Conservation (phyloP, 2,113 vertebrate species). For the Chamaetylas fuelleborni region DNA sequence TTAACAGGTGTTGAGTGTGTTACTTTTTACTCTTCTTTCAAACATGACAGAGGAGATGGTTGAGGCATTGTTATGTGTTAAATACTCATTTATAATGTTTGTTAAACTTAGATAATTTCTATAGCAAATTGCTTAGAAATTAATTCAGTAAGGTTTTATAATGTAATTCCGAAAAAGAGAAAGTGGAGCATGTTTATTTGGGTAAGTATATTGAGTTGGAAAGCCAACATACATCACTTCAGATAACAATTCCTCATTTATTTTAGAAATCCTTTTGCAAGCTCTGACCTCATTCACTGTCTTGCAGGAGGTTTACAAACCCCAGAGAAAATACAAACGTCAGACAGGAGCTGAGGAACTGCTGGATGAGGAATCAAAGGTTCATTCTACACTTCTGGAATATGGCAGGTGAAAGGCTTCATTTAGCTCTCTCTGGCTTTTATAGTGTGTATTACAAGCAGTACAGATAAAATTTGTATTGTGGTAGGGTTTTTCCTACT, state of each 20-base stretch:
- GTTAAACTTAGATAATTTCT: background rate
- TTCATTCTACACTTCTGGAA: constrained; percentile 92
- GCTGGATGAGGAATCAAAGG: constrained; percentile 90
- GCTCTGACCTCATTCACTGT: background rate
- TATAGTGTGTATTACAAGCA: background rate
- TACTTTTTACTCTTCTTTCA: background rate
- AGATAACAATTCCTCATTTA: background rate
- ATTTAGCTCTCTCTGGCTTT: background rate
- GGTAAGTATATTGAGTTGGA: background rate
- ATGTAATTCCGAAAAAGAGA: background rate
- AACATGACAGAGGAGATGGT: background rate
- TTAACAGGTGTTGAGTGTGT: background rate
- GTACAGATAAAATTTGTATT: background rate
- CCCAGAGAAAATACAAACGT: constrained; percentile 89
- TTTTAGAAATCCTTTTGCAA: background rate
- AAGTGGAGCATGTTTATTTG: background rate
- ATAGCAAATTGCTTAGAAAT: background rate
- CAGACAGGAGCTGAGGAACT: constrained; percentile 85
- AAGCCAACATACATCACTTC: background rate
- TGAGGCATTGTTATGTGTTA: background rate
- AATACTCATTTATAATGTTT: background rate
- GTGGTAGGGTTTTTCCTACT: background rate
- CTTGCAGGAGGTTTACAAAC: constrained; percentile 89
- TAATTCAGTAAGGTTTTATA: background rate
- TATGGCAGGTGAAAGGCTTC: constrained; percentile 85